phyloP scores from a whole-genome alignment of 2,113 vertebrate genomes.

The Xiphophorus hellerii region DNA sequence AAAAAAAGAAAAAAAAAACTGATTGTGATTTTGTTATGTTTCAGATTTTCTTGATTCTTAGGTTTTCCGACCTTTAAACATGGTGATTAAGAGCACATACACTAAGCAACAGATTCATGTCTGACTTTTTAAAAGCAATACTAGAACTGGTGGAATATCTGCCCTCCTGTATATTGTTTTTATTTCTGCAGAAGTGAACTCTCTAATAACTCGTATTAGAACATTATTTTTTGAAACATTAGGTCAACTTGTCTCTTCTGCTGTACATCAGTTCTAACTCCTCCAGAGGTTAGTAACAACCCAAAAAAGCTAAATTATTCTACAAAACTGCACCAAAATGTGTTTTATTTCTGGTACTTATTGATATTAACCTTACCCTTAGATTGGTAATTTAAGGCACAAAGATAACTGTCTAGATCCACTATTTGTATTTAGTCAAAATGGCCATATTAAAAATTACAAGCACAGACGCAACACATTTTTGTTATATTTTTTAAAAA shows the following conservation, averaged over 20 bases:
- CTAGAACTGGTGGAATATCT: constrained; percentile 31
- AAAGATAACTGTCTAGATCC: constrained; percentile 44
- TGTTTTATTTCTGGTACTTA: constrained; percentile 34
- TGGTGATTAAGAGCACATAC: constrained; percentile 50
- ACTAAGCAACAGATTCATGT: constrained; percentile 29
- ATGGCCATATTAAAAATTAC: constrained; percentile 22
- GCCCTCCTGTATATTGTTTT: constrained; percentile 29
- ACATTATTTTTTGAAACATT: constrained; percentile 17
- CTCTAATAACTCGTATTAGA: constrained; percentile 36
- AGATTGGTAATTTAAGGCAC: constrained; percentile 39
- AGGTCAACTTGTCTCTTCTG: constrained; percentile 14
- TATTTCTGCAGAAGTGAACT: constrained; percentile 14
- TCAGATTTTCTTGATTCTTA: background rate
- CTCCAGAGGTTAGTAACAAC: constrained; percentile 8
- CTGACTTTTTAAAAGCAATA: constrained; percentile 55
- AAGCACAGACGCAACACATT: constrained; percentile 51
- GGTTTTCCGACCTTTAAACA: background rate
- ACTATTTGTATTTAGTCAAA: constrained; percentile 45
- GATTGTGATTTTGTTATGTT: background rate
- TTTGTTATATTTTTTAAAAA: constrained; percentile 38
- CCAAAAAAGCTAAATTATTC: constrained; percentile 26
- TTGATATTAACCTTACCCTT: constrained; percentile 36
- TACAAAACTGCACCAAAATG: constrained; percentile 17
- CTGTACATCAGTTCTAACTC: constrained; percentile 23
- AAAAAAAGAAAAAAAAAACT: background rate